Evolutionary conservation across 2,797 vertebrate genomes (phyloP).

Genomic region (Oreortyx pictus): DNA sequence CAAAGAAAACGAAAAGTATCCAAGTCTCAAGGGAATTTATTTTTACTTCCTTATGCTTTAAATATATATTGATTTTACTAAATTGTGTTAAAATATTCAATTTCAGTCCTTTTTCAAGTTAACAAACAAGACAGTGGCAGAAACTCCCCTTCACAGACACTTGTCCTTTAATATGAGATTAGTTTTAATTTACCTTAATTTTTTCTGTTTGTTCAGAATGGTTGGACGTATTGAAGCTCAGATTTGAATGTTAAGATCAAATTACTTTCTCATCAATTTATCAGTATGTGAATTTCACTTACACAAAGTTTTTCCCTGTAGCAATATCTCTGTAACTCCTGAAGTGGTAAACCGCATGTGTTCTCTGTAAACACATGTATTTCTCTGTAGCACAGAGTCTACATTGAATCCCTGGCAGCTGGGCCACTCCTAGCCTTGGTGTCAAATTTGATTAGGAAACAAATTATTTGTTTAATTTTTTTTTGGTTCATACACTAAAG

Average conservation of each 20-base stretch:
- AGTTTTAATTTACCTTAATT: conserved; percentile 53
- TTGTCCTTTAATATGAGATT: conserved; percentile 22
- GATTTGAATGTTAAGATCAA: conserved; percentile 45
- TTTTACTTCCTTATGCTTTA: not conserved
- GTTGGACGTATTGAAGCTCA: conserved; percentile 20
- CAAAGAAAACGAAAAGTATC: conserved; percentile 29
- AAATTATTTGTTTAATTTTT: not conserved
- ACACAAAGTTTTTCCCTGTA: not conserved
- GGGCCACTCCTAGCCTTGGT: not conserved
- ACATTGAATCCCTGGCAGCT: not conserved
- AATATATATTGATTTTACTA: conserved; percentile 27
- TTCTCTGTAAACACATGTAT: not conserved
- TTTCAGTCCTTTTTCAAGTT: not conserved
- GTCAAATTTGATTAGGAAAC: not conserved
- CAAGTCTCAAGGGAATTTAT: not conserved
- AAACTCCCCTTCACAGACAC: not conserved
- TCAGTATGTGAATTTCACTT: not conserved
- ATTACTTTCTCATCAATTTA: not conserved
- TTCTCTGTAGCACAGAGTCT: not conserved
- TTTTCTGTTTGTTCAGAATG: conserved; percentile 53
- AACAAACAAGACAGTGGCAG: not conserved
- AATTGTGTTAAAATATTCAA: not conserved
- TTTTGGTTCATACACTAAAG: not conserved
- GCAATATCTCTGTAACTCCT: not conserved
- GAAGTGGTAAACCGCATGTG: not conserved